These are phyloP conservation scores for Thalpophila matura DNA, from an alignment of 2,888 invertebrate species.

Conservation along the genomic window DNA sequence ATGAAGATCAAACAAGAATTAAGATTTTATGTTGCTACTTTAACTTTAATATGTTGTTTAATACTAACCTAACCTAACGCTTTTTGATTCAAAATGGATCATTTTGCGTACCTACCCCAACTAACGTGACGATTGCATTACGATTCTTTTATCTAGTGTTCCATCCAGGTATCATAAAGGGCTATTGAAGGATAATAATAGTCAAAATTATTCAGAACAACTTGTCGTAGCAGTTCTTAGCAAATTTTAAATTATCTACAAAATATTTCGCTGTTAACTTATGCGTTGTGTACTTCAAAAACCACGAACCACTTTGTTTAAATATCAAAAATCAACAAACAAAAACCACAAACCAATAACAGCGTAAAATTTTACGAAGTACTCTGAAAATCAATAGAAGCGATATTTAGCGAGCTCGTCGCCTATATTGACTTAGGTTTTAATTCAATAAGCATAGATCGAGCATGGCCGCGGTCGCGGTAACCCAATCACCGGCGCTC, in stretches of 20 bases:
- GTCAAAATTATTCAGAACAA: neutral
- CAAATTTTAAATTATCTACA: neutral
- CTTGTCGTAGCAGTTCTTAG: neutral
- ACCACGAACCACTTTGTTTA: neutral
- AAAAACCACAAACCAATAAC: conserved; percentile 24
- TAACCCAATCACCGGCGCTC: conserved; percentile 75
- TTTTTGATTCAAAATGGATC: neutral
- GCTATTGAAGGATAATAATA: neutral
- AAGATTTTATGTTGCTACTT: conserved; percentile 28
- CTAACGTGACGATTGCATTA: too few species aligned
- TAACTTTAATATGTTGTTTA: conserved; percentile 23
- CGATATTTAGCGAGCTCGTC: conserved; percentile 43
- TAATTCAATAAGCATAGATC: conserved; percentile 68
- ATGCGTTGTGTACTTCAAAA: neutral
- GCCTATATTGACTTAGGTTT: conserved; percentile 59
- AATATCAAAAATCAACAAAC: conserved; percentile 35
- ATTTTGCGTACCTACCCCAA: neutral
- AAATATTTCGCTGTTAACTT: neutral
- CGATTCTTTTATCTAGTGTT: too few species aligned
- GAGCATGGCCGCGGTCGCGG: conserved; percentile 59
- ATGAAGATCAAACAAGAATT: conserved; percentile 1
- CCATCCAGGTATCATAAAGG: neutral
- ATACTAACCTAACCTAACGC: neutral
- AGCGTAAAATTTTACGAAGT: conserved; percentile 33
- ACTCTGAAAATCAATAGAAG: conserved; percentile 54